A percentile compares a stretch with the other conserved stretches of the same genome.
Evolutionary conservation across 2,113 vertebrate genomes (phyloP).

Genomic region (Alethe diademata): DNA sequence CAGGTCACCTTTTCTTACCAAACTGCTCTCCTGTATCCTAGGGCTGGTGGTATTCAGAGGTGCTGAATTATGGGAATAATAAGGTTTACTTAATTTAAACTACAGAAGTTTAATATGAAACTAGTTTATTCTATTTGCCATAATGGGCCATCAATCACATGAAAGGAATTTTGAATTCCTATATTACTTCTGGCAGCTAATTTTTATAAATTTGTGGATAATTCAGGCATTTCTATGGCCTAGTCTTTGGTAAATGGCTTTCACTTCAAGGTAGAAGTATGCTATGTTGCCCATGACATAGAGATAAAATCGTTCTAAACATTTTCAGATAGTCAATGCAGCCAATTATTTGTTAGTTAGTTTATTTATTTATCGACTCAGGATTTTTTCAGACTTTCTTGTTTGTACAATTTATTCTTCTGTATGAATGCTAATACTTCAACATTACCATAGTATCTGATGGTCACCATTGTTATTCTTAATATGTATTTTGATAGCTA

Average conservation of each 20-base stretch:
- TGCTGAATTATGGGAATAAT: background rate
- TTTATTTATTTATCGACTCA: background rate
- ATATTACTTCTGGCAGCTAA: background rate
- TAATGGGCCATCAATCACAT: background rate
- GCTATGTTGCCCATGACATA: background rate
- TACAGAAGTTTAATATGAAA: background rate
- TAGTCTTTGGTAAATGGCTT: background rate
- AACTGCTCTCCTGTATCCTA: background rate
- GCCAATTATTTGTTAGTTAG: background rate
- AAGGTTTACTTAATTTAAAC: background rate
- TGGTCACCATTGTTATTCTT: background rate
- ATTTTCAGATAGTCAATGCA: background rate
- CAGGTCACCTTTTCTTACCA: background rate
- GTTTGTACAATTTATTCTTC: background rate
- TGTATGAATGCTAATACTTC: background rate
- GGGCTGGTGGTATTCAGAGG: background rate
- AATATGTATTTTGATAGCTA: background rate
- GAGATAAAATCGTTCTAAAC: background rate
- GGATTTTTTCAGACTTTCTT: background rate
- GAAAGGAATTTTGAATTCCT: background rate
- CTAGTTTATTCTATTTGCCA: background rate
- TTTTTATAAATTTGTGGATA: background rate
- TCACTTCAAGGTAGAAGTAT: background rate
- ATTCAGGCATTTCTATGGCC: background rate
- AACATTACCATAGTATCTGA: background rate